A percentile compares a stretch with the other conserved stretches of the same genome.
Conservation (phyloP, 1,140 invertebrate genomes). For the Episyrphus balteatus region DNA sequence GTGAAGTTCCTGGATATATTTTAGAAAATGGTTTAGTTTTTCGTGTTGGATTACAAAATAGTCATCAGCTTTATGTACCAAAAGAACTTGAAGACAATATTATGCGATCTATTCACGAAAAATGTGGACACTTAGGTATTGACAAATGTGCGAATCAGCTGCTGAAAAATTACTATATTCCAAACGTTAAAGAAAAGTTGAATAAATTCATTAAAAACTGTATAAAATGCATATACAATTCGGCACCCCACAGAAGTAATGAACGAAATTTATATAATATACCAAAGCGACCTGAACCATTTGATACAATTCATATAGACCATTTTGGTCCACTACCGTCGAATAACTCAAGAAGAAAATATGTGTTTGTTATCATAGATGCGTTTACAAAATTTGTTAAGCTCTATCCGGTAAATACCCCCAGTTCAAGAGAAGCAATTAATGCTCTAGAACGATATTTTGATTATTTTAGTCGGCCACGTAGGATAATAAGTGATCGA, state of each 20-base stretch:
- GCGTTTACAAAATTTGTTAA: background rate
- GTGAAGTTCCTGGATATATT: background rate
- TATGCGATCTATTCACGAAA: background rate
- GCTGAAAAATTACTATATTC: background rate
- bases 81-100: background rate
- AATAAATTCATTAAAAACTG: background rate
- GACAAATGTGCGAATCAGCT: background rate
- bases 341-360: background rate
- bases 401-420: background rate
- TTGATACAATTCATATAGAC: background rate
- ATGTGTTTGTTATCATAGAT: background rate
- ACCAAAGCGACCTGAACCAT: background rate
- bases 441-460: background rate
- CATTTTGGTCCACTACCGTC: too few species aligned
- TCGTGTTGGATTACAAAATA: background rate
- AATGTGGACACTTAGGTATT: background rate
- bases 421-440: background rate
- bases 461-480: background rate
- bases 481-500: background rate
- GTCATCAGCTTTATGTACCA: background rate
- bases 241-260: background rate
- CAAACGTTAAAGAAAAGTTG: background rate
- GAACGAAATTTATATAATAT: background rate
- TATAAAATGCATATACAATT: background rate
- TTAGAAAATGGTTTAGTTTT: background rate